These are phyloP conservation scores for Cephus nigrinus DNA, from an alignment of 2,888 invertebrate genomes.

Conservation along the genomic window DNA sequence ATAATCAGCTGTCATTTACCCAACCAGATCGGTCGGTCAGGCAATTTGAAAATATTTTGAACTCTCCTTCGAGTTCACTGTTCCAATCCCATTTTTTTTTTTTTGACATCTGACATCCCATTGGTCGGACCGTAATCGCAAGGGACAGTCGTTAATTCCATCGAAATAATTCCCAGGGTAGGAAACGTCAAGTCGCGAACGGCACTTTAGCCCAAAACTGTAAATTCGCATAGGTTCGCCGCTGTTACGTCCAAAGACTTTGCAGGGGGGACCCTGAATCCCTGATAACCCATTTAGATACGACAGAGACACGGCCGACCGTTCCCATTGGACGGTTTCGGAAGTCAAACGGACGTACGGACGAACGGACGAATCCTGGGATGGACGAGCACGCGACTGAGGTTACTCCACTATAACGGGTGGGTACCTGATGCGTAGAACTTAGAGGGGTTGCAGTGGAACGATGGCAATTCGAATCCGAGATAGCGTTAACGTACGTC, in stretches of 20 bases:
- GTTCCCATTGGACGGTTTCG: background rate
- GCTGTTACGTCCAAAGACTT: background rate
- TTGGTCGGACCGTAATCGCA: background rate
- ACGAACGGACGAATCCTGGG: background rate
- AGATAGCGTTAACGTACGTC: constrained; percentile 6
- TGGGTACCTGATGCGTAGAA: background rate
- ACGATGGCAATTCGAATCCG: background rate
- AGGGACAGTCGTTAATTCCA: background rate
- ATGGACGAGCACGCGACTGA: constrained; percentile 6
- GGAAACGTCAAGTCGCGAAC: background rate
- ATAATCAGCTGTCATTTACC: background rate
- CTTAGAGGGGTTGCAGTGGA: background rate
- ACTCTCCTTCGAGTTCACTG: too few relatives aligned
- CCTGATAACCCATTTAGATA: constrained; percentile 7
- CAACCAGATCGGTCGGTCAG: background rate
- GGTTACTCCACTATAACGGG: background rate
- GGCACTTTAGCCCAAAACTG: background rate
- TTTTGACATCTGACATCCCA: background rate
- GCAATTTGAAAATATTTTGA: background rate
- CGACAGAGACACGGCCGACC: background rate
- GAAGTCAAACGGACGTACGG: background rate
- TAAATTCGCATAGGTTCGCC: background rate
- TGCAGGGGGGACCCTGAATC: background rate
- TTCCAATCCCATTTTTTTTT: too few relatives aligned
- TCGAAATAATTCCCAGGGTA: background rate